phyloP scores from a whole-genome alignment of 2,113 vertebrate genomes.

The Deroptyus accipitrinus region DNA sequence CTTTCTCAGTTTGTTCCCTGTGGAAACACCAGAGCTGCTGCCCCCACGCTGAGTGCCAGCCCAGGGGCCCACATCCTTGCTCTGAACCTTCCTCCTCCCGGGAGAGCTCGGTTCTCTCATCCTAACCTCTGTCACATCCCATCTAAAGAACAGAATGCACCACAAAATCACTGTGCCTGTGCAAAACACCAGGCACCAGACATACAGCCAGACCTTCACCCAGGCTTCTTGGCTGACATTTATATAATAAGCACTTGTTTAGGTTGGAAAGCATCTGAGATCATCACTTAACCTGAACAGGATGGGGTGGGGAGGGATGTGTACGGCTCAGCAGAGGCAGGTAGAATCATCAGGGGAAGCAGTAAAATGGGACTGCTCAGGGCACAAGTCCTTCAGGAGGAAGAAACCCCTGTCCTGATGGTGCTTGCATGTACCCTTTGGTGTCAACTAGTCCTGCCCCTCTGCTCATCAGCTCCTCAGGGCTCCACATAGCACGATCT shows the following conservation, averaged over 20 bases:
- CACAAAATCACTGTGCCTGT: not conserved
- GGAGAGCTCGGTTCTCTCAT: not conserved
- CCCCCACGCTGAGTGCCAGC: not conserved
- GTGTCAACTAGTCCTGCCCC: not conserved
- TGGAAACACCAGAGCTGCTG: not conserved
- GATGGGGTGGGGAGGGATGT: not conserved
- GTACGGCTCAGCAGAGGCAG: not conserved
- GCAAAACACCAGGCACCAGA: not conserved
- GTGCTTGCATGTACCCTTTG: not conserved
- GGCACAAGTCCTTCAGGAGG: not conserved
- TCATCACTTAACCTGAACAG: not conserved
- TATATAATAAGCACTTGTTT: not conserved
- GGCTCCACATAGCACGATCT: not conserved
- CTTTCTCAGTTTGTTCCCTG: not conserved
- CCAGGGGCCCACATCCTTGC: not conserved
- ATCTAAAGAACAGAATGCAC: not conserved
- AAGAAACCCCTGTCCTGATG: rapidly evolving
- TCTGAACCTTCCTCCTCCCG: rapidly evolving
- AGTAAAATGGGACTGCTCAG: not conserved
- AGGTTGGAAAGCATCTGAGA: not conserved
- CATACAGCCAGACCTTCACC: not conserved
- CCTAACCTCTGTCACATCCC: not conserved
- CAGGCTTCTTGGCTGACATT: not conserved
- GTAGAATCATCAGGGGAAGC: not conserved
- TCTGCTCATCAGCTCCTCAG: not conserved